phyloP scores from a whole-genome alignment of 2,888 invertebrate genomes.

The Acholoe squamosa region DNA sequence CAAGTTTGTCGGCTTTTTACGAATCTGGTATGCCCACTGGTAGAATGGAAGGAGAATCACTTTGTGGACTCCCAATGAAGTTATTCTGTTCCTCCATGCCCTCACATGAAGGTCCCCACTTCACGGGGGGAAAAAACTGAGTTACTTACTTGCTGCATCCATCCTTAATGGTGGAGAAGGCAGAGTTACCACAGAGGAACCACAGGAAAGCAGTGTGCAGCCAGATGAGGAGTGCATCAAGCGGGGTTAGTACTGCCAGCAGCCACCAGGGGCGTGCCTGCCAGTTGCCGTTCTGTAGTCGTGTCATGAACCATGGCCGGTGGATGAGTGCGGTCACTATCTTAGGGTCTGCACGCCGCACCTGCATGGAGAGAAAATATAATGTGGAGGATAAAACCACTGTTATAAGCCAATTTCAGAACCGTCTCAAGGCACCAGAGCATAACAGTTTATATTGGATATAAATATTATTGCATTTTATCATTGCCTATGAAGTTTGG shows the following conservation, averaged over 20 bases:
- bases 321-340: conserved; percentile 91
- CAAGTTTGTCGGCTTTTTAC: no score
- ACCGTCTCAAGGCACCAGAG: no score
- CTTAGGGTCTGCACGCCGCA: conserved; percentile 85
- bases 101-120: no score
- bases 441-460: no score
- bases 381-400: no score
- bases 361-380: conserved; percentile 70
- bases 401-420: no score
- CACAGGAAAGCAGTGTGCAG: conserved; percentile 85
- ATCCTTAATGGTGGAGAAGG: conserved; percentile 89
- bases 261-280: conserved; percentile 79
- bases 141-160: conserved; percentile 78
- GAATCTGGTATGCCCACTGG: no score
- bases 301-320: conserved; percentile 84
- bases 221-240: conserved; percentile 86
- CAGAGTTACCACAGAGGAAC: conserved; percentile 87
- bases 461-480: no score
- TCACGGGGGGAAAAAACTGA: no score
- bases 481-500: conserved; percentile 72
- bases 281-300: conserved; percentile 64
- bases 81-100: no score
- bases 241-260: conserved; percentile 83
- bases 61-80: no score
- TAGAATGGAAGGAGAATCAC: no score